Percentiles rank a stretch among this genome's conserved stretches.
Conservation (phyloP, 2,797 vertebrate species). For the Petrocephalus schoutedeni region DNA sequence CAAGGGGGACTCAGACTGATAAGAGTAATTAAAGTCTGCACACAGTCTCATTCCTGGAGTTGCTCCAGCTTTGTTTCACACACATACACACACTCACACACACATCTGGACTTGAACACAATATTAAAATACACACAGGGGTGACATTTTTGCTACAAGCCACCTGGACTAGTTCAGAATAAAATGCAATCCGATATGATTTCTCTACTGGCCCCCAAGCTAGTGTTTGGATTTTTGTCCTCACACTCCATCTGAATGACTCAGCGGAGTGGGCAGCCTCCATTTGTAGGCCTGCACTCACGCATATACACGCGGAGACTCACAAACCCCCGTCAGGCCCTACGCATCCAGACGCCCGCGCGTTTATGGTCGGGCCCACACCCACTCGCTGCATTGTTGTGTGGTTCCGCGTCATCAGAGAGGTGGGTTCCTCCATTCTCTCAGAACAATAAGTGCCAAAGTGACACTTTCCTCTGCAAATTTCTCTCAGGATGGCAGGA, state of each 20-base stretch:
- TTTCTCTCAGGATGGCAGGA: neutral
- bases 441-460: constrained; percentile 1
- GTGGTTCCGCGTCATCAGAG: neutral
- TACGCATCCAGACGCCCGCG: neutral
- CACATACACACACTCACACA: neutral
- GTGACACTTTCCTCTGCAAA: neutral
- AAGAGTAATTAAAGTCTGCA: constrained; percentile 23
- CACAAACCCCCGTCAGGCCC: neutral
- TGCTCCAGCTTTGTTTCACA: neutral
- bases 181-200: neutral
- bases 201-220: neutral
- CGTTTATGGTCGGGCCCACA: neutral
- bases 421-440: neutral
- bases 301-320: neutral
- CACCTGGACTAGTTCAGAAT: neutral
- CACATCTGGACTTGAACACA: neutral
- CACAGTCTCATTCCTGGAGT: neutral
- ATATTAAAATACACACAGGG: neutral
- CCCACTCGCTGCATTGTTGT: neutral
- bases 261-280: neutral
- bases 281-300: neutral
- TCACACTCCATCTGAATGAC: neutral
- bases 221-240: neutral
- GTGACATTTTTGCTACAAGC: neutral
- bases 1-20: neutral